Percentiles rank a stretch among this genome's conserved stretches.
phyloP scores from a whole-genome alignment of 2,113 vertebrate genomes.

The Lophotis ruficrista region DNA sequence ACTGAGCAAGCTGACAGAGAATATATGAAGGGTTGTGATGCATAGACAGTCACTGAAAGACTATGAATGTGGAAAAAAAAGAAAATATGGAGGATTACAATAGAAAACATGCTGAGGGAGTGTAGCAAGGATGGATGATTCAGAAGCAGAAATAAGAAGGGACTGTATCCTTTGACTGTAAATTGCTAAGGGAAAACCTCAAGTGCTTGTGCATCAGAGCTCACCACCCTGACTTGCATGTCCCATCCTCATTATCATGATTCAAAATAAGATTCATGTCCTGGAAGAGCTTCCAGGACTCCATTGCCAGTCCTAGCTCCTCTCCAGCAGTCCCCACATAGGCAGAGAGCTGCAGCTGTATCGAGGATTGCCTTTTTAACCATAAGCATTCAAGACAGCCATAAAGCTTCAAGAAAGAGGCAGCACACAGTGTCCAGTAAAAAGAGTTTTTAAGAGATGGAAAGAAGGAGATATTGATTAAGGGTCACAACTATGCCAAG shows the following conservation, averaged over 20 bases:
- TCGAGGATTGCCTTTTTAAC: neutral
- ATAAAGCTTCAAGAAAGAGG: neutral
- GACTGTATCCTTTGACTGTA: neutral
- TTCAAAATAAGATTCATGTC: neutral
- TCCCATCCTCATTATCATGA: neutral
- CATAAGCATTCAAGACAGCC: neutral
- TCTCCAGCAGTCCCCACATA: neutral
- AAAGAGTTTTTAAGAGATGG: neutral
- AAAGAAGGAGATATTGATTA: neutral
- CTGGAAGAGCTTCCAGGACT: neutral
- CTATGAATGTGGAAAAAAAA: neutral
- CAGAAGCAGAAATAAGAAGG: neutral
- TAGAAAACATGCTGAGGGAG: neutral
- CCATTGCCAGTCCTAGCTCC: neutral
- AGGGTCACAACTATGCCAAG: neutral
- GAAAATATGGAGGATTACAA: neutral
- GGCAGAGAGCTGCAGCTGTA: neutral
- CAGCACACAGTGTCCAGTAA: neutral
- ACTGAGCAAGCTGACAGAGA: neutral
- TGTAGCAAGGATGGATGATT: neutral
- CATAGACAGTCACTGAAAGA: neutral
- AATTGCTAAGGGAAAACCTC: neutral
- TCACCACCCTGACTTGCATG: neutral
- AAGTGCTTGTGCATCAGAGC: neutral
- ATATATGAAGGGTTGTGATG: fast-evolving